Percentiles rank a stretch among this genome's conserved stretches.
Conservation (phyloP, 2,113 vertebrate species). For the Synchiropus splendidus region DNA sequence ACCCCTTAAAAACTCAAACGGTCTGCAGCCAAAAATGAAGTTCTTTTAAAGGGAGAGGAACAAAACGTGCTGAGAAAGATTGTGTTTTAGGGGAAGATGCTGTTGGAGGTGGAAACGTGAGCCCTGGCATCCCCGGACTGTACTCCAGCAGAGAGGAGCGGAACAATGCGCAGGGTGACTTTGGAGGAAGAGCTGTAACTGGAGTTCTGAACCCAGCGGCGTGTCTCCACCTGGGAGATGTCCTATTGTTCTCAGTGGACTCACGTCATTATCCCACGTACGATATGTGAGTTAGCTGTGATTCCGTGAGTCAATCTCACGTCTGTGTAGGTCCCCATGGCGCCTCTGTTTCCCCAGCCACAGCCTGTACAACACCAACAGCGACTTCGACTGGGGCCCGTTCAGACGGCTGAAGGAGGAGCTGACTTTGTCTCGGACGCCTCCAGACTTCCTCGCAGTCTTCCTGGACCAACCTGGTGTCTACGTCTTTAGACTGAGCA, state of each 20-base stretch:
- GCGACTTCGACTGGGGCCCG: conserved; percentile 79
- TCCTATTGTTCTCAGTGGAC: conserved; percentile 71
- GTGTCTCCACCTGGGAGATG: conserved; percentile 62
- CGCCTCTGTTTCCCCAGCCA: conserved; percentile 60
- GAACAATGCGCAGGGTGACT: conserved; percentile 11
- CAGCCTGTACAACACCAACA: conserved; percentile 80
- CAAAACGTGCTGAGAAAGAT: too few relatives aligned
- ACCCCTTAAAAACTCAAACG: too few relatives aligned
- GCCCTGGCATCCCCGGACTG: too few relatives aligned
- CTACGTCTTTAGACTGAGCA: conserved; percentile 74
- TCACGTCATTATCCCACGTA: conserved; percentile 75
- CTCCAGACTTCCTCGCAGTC: conserved; percentile 64
- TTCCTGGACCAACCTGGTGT: conserved; percentile 74
- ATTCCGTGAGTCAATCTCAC: too few relatives aligned
- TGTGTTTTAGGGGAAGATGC: too few relatives aligned
- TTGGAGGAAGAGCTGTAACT: not conserved
- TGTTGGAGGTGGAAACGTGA: too few relatives aligned
- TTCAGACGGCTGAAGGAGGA: conserved; percentile 71
- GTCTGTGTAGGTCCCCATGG: too few relatives aligned
- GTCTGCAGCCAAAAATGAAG: too few relatives aligned
- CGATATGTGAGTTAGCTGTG: conserved; percentile 62
- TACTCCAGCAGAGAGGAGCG: conserved; percentile 8
- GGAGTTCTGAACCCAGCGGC: conserved; percentile 77
- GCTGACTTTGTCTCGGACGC: conserved; percentile 36
- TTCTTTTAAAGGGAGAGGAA: too few relatives aligned